Percentiles rank a stretch among this genome's conserved stretches.
These are phyloP conservation scores for Hipparchia sbordonii DNA, from an alignment of 2,888 invertebrate genomes.

Conservation along the genomic window DNA sequence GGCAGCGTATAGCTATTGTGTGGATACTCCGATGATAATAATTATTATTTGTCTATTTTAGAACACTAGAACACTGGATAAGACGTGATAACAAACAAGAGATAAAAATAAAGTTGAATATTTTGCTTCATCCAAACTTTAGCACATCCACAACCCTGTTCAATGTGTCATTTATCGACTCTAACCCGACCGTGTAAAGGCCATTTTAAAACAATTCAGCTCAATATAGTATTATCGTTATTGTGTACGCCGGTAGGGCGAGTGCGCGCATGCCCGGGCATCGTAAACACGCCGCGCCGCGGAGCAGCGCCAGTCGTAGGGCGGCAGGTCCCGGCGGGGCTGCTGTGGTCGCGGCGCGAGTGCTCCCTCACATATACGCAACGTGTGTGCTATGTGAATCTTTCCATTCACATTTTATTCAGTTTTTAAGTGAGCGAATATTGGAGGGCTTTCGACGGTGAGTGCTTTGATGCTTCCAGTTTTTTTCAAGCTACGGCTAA, in stretches of 20 bases:
- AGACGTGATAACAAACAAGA: no score
- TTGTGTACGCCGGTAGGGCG: background rate
- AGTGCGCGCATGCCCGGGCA: constrained; percentile 65
- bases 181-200: constrained; percentile 30
- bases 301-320: constrained; percentile 61
- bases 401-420: constrained; percentile 42
- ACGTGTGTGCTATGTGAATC: constrained; percentile 64
- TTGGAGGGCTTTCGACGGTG: constrained; percentile 41
- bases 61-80: background rate
- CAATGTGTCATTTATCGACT: constrained; percentile 21
- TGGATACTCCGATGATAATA: no score
- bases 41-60: background rate
- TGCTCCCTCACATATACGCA: constrained; percentile 41
- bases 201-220: constrained; percentile 33
- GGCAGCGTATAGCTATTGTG: no score
- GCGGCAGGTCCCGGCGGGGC: constrained; percentile 50
- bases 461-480: constrained; percentile 22
- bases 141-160: constrained; percentile 1
- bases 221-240: constrained; percentile 7
- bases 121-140: constrained; percentile 19
- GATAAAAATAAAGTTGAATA: background rate
- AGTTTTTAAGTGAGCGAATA: constrained; percentile 49
- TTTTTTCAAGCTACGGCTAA: constrained; percentile 11
- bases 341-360: constrained; percentile 39
- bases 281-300: constrained; percentile 65